Evolutionary conservation across 1,140 invertebrate genomes (phyloP), one percentile per base, ranked within the genome.

Genomic region (Calliopsis andreniformis): DNA sequence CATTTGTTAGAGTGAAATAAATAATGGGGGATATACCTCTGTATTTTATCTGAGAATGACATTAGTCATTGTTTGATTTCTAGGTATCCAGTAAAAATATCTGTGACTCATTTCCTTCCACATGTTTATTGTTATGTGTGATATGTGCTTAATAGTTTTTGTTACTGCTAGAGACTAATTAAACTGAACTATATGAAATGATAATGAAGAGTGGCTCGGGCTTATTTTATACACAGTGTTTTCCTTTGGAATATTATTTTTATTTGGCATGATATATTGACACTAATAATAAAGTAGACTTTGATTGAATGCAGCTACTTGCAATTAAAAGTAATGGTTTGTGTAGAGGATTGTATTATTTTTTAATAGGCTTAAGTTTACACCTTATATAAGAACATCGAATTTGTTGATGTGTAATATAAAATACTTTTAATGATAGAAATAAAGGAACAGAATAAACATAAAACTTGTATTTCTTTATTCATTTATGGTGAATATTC

Each of bases 361-460:
- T 32, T 39, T 71, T 30, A 39, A 8, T 63, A 63, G 28, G 47
- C 25, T 25, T 59, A 59, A 59, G 56, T 42, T 69, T 16, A 20
- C 4, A 23, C 10, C 7, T 10, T 39, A 8, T 66, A 23, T 23
- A 39, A 39, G 10, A n/a, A 53, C 25, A 43, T 70, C 5, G 14
- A 61, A 20, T 10, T 49, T 47, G n/a, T 58, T 23, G 5, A 51
- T 28, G 43, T 25, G 6, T 30, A 5, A 2, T 30, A 14, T 35
- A 23, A 32, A 35, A 72, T n/a, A 30, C 20, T 39, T 42, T 43
- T 42, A 16, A 58, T 35, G 20, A 10, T 70, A 70, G 8, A 28
- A 72, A 72, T 53, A 72, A 72, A 63, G 30, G n/a, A 30, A 12
- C 18, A 28, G 61, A 42, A 43, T 72, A 14, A 18, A 70, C 62